phyloP scores from a whole-genome alignment of 2,888 invertebrate species.

The Corythucha ciliata region DNA sequence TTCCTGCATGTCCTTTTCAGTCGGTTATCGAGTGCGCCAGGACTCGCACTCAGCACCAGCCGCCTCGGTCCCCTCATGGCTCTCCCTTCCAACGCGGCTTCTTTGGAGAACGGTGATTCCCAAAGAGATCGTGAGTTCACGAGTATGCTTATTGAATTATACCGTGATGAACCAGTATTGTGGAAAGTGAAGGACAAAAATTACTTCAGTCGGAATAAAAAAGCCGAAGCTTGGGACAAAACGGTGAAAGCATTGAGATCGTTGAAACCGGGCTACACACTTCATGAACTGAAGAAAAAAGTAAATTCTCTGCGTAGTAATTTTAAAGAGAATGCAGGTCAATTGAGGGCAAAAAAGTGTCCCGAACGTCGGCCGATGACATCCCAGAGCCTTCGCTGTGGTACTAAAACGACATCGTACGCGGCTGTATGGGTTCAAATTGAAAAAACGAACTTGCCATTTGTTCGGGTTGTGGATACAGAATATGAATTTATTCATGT shows the following conservation, averaged over 20 bases:
- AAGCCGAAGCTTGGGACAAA: constrained; percentile 3
- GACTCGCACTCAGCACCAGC: constrained; percentile 9
- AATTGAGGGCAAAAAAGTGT: constrained; percentile 12
- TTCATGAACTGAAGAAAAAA: constrained; percentile 13
- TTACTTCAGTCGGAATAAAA: constrained; percentile 11
- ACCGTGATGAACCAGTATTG: constrained; percentile 15
- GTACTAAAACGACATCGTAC: constrained; percentile 15
- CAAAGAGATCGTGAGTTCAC: constrained; percentile 12
- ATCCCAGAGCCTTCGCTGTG: constrained; percentile 14
- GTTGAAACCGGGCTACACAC: constrained; percentile 14
- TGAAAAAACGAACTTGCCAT: no score
- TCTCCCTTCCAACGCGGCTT: no score
- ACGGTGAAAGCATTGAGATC: constrained; percentile 1
- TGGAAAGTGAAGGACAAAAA: constrained; percentile 19
- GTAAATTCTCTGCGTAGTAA: constrained; percentile 13
- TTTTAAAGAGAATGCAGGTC: constrained; percentile 11
- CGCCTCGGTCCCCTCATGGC: constrained; percentile 4
- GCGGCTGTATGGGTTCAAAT: no score
- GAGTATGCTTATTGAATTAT: constrained; percentile 8
- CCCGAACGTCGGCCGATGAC: constrained; percentile 14
- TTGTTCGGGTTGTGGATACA: no score
- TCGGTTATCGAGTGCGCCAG: no score
- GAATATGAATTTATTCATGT: no score
- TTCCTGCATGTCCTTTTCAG: no score
- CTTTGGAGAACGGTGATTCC: neutral